phyloP scores from a whole-genome alignment of 2,797 vertebrate species.

The Melanitta fusca region DNA sequence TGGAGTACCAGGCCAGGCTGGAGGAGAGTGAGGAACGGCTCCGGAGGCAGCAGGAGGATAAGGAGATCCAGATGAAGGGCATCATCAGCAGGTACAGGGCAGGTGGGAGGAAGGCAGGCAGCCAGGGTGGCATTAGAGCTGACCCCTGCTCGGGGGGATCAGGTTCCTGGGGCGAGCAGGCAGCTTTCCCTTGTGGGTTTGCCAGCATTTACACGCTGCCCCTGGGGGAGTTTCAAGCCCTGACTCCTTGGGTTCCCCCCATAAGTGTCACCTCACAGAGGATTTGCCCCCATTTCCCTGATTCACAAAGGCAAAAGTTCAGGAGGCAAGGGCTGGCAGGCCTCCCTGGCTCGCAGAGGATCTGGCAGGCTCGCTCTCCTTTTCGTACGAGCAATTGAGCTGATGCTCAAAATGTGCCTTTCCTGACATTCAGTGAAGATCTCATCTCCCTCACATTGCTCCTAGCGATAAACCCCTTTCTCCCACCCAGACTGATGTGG shows the following conservation, averaged over 20 bases:
- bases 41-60: slow-evolving; percentile 94
- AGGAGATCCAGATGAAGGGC: slow-evolving; percentile 99
- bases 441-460: neutral
- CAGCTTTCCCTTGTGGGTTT: neutral
- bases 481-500: neutral
- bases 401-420: neutral
- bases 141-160: neutral
- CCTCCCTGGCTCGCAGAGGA: neutral
- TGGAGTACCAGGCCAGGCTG: slow-evolving; percentile 96
- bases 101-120: neutral
- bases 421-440: neutral
- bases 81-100: slow-evolving; percentile 93
- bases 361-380: neutral
- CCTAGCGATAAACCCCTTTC: neutral
- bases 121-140: neutral
- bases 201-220: neutral
- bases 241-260: neutral
- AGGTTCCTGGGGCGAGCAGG: neutral
- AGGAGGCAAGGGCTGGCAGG: neutral
- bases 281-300: neutral
- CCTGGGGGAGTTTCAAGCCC: neutral
- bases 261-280: neutral
- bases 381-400: neutral
- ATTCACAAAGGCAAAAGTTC: neutral
- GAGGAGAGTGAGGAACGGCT: slow-evolving; percentile 96